These are phyloP conservation scores for Mechanitis mazaeus DNA, from an alignment of 2,888 invertebrate genomes.

Conservation along the genomic window DNA sequence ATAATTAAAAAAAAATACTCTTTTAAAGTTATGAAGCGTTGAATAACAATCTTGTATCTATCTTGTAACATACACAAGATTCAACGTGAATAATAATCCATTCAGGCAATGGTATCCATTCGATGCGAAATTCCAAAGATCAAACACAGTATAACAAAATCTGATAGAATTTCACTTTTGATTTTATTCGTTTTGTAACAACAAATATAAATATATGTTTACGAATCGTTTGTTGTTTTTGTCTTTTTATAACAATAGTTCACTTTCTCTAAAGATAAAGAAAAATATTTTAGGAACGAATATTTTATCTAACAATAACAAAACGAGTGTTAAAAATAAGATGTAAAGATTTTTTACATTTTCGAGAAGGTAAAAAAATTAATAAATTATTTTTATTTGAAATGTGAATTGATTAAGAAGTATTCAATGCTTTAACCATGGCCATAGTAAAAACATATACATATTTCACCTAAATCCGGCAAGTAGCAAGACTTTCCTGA, in stretches of 20 bases:
- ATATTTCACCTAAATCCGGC: too few species aligned
- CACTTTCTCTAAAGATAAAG: not conserved
- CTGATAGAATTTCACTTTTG: slow-evolving; percentile 19
- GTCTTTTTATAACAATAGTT: not conserved
- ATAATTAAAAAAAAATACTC: too few species aligned
- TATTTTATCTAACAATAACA: not conserved
- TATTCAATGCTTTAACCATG: too few species aligned
- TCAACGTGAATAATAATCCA: not conserved
- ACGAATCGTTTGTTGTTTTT: slow-evolving; percentile 11
- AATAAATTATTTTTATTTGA: too few species aligned
- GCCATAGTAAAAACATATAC: too few species aligned
- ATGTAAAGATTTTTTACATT: too few species aligned
- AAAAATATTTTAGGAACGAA: not conserved
- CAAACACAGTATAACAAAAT: slow-evolving; percentile 12
- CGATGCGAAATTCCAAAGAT: slow-evolving; percentile 14
- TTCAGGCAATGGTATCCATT: slow-evolving; percentile 6
- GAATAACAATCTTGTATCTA: not conserved
- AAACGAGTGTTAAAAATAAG: too few species aligned
- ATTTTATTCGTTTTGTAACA: slow-evolving; percentile 11
- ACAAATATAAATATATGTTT: slow-evolving; percentile 10
- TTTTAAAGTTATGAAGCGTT: not conserved
- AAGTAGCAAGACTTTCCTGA: too few species aligned
- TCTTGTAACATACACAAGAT: not conserved
- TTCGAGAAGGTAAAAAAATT: too few species aligned
- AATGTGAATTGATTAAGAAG: too few species aligned